Percentiles rank a stretch among this genome's conserved stretches.
phyloP scores from a whole-genome alignment of 2,113 vertebrate genomes.

The Anoplopoma fimbria region DNA sequence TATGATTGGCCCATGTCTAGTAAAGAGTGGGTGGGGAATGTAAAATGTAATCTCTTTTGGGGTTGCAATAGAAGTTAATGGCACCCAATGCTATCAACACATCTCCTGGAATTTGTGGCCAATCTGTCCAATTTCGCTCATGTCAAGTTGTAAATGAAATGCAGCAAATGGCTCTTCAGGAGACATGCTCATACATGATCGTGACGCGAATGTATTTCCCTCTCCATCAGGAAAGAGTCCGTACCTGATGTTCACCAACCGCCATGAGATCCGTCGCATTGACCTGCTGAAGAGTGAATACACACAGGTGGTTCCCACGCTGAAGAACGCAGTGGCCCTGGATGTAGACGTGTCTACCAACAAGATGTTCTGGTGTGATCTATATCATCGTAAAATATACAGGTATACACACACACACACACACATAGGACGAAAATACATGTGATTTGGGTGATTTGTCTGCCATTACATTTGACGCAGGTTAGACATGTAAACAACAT shows the following conservation, averaged over 20 bases:
- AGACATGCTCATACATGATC: not conserved
- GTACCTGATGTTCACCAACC: conserved; percentile 96
- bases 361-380: conserved; percentile 98
- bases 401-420: conserved; percentile 83
- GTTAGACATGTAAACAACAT: too few species aligned
- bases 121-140: not conserved
- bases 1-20: not conserved
- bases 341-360: conserved; percentile 95
- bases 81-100: not conserved
- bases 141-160: conserved; percentile 19
- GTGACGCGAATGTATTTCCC: not conserved
- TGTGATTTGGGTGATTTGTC: not conserved
- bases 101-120: not conserved
- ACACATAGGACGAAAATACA: not conserved
- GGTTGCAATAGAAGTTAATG: conserved; percentile 7
- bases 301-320: conserved; percentile 90
- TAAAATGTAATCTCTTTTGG: not conserved
- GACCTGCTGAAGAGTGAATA: conserved; percentile 94
- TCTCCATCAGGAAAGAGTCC: conserved; percentile 89
- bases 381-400: conserved; percentile 97
- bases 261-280: conserved; percentile 94
- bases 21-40: not conserved
- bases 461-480: not conserved
- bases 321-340: conserved; percentile 96
- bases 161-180: not conserved